phyloP scores from a whole-genome alignment of 2,797 vertebrate species.

The Rhabdophis nuchalis region DNA sequence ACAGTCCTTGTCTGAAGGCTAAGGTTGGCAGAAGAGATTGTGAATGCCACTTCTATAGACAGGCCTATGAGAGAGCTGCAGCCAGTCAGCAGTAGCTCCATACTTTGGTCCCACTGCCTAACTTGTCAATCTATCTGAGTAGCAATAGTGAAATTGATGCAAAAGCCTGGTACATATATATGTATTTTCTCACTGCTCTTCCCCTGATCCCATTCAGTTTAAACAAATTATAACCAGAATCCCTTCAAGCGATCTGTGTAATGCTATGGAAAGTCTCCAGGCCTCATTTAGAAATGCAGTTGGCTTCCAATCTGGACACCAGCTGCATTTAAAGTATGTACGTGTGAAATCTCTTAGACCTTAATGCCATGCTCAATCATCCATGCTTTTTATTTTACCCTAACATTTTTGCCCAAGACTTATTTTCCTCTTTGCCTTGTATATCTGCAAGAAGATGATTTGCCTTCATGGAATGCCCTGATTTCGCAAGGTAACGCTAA shows the following conservation, averaged over 20 bases:
- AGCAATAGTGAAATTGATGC: not conserved
- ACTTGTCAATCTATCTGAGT: not conserved
- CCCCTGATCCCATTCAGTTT: not conserved
- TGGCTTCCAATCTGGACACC: not conserved
- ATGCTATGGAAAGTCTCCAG: not conserved
- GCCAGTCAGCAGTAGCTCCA: not conserved
- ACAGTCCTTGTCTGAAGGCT: not conserved
- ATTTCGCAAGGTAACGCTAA: slow-evolving; percentile 2
- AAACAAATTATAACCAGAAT: not conserved
- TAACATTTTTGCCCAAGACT: not conserved
- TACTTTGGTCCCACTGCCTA: not conserved
- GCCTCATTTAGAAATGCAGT: not conserved
- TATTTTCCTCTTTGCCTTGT: not conserved
- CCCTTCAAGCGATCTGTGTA: not conserved
- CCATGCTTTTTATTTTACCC: not conserved
- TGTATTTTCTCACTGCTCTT: not conserved
- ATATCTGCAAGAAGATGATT: not conserved
- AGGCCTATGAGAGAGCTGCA: not conserved
- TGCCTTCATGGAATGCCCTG: not conserved
- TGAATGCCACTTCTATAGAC: not conserved
- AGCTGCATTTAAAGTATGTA: not conserved
- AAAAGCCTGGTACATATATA: not conserved
- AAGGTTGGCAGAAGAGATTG: not conserved
- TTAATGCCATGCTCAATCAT: not conserved
- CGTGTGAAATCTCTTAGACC: not conserved